Percentiles rank a stretch among this genome's conserved stretches.
Evolutionary conservation across 2,888 invertebrate genomes (phyloP).

Genomic region (Heliconius sara): DNA sequence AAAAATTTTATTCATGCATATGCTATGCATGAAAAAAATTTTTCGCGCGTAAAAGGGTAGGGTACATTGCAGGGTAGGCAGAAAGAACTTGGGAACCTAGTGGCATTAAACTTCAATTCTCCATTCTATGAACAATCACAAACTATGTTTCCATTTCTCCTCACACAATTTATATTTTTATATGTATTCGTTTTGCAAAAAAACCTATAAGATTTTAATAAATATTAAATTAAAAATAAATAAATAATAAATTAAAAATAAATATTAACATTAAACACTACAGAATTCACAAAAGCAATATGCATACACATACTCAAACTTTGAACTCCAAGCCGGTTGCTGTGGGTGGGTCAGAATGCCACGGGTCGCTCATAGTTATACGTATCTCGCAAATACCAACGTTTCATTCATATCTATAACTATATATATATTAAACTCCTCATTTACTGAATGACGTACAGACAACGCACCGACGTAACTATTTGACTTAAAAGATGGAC

Average conservation of each 20-base stretch:
- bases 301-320: slow-evolving; percentile 34
- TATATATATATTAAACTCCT: background rate
- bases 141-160: too few species aligned
- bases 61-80: too few species aligned
- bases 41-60: too few species aligned
- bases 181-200: background rate
- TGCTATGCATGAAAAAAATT: too few species aligned
- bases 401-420: background rate
- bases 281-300: slow-evolving; percentile 1
- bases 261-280: background rate
- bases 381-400: slow-evolving; percentile 8
- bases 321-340: slow-evolving; percentile 40
- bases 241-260: too few species aligned
- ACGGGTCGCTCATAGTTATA: slow-evolving; percentile 13
- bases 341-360: slow-evolving; percentile 41
- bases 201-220: background rate
- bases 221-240: too few species aligned
- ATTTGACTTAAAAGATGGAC: too few species aligned
- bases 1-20: too few species aligned
- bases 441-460: background rate
- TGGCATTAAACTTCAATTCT: too few species aligned
- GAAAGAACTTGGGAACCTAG: too few species aligned
- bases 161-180: background rate
- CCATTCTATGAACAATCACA: too few species aligned
- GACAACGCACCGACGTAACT: background rate